Evolutionary conservation across 1,140 invertebrate species (phyloP), one percentile per base, ranked within the genome.

Genomic region (Diachasmimorpha longicaudata): DNA sequence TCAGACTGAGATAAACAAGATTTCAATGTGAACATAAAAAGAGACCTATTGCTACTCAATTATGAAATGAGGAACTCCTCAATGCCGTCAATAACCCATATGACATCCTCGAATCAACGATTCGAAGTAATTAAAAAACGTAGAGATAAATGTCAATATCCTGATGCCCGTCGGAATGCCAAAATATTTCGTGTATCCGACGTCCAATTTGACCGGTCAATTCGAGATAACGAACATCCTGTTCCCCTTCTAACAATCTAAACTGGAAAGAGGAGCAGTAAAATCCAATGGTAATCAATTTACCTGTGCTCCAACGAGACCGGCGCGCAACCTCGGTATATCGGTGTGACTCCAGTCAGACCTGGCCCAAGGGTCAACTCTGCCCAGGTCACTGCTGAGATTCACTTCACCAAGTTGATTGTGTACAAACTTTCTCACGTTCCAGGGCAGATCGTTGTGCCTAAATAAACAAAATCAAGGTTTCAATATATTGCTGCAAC

Each of bases 401-500:
- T 97, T 95, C 42, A 96, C 92, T 74, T 92, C 91, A 58, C 93
- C 91, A 63, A 98, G 91, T 86, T 94, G 93, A 88, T 96, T 97
- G 86, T 96, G 93, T 75, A 94, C 91, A 85, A 94, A 94, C 82
- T 94, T 94, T 78, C 95, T 90, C 77, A 96, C 92, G 83, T 96
- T 95, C 93, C 94, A 96, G 48, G 96, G 93, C 82, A 97, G 91
- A 88, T 97, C 95, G 87, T 97, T 97, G 88, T 97, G 96, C 69
- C 95, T 96, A 8, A 80, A 85, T 69, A 66, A 71, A 71, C 37
- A 75, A 74, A 70, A 81, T 77, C 63, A 58, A 75, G 10, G 36
- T 14, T 31, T 11, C 66, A 63, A 31, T 25, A 23, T 63, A 23
- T 13, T 25, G 58, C 52, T 21, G 16, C 10, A 19, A 19, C 52